Evolutionary conservation across 2,888 invertebrate species (phyloP).

Genomic region (Hypolimnas misippus): DNA sequence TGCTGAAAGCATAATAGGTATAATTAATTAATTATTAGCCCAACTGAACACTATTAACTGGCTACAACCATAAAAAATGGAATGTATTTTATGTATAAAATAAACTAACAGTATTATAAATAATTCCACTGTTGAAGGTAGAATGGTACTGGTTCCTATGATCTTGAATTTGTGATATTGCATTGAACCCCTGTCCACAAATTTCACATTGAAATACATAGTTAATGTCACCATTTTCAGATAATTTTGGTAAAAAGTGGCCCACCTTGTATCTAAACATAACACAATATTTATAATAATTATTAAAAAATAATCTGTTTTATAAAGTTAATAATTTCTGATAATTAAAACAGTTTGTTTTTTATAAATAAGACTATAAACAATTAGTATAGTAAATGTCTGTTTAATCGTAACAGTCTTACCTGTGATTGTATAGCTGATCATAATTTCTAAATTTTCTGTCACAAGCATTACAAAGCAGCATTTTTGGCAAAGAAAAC

Average conservation of each 20-base stretch:
- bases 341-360: constrained; percentile 14
- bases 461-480: constrained; percentile 77
- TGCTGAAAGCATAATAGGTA: background rate
- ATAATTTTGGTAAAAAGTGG: constrained; percentile 69
- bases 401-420: too few relatives aligned
- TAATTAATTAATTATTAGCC: background rate
- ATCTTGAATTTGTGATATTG: constrained; percentile 57
- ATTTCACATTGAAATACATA: constrained; percentile 76
- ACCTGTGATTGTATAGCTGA: constrained; percentile 79
- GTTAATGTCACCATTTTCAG: constrained; percentile 47
- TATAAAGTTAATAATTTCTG: too few relatives aligned
- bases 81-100: too few relatives aligned
- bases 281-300: constrained; percentile 31
- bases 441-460: constrained; percentile 78
- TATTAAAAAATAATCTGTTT: too few relatives aligned
- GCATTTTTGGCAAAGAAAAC: constrained; percentile 71
- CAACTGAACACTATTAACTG: too few relatives aligned
- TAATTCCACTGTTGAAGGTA: constrained; percentile 52
- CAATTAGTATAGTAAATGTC: too few relatives aligned
- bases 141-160: constrained; percentile 70
- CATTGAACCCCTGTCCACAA: constrained; percentile 65
- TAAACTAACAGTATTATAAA: constrained; percentile 52
- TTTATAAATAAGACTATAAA: too few relatives aligned
- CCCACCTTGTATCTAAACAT: constrained; percentile 67
- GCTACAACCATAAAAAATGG: too few relatives aligned